phyloP scores from a whole-genome alignment of 2,888 invertebrate species.

The Mesoligia furuncula region DNA sequence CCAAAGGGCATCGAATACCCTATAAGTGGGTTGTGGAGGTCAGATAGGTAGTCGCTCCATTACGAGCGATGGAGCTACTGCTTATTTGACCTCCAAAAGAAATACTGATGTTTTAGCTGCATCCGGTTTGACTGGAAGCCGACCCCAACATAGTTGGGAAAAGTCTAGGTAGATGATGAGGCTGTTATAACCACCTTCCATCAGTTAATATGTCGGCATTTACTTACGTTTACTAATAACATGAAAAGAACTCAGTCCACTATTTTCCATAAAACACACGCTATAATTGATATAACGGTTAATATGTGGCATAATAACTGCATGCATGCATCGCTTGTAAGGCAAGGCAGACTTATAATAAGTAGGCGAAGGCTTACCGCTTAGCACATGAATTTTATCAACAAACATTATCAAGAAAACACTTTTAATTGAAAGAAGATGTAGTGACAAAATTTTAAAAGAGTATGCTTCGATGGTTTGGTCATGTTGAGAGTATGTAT shows the following conservation, averaged over 20 bases:
- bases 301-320: slow-evolving; percentile 61
- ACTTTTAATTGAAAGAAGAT: slow-evolving; percentile 57
- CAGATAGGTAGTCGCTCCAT: too few species aligned
- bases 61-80: too few species aligned
- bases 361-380: slow-evolving; percentile 76
- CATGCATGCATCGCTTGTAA: slow-evolving; percentile 73
- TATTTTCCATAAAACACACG: slow-evolving; percentile 47
- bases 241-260: slow-evolving; percentile 6
- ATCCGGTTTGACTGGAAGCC: neutral
- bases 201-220: too few species aligned
- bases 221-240: neutral
- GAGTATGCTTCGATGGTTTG: too few species aligned
- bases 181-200: neutral
- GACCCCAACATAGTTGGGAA: neutral
- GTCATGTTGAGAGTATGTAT: too few species aligned
- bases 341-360: slow-evolving; percentile 73
- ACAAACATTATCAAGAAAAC: slow-evolving; percentile 57
- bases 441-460: neutral
- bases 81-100: neutral
- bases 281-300: slow-evolving; percentile 51
- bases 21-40: neutral
- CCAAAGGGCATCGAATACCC: neutral
- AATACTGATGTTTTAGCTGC: neutral
- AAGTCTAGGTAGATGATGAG: neutral
- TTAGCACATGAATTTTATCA: slow-evolving; percentile 63